Evolutionary conservation across 2,888 invertebrate genomes (phyloP), one percentile per base, ranked within the genome.

Genomic region (Sepiola atlantica): DNA sequence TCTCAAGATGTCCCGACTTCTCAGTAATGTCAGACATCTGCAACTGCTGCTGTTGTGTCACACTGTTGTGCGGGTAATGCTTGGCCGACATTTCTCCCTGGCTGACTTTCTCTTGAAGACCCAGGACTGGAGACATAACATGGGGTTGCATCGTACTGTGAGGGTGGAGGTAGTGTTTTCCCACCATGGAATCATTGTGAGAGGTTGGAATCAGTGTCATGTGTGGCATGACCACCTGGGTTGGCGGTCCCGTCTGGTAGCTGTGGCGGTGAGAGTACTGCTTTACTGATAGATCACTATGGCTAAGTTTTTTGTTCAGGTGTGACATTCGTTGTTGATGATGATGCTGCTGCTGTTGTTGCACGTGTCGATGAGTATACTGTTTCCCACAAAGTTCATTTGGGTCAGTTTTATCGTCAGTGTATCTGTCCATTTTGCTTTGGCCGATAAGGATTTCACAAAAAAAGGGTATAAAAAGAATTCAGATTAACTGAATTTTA

Each of bases 201-300:
- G 92, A 45, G 77, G 77, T 77, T n/a, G 92, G 92, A 92, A 92
- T 54, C n/a, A 92, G 92, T 18, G 92, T 92, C 92, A 92, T 92
- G 54, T 92, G 92, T 18, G 92, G 92, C 92, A 92, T 92, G n/a
- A 55, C 54, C 24, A 92, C 55, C 54, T 45, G 45, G 55, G 55
- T 55, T 6, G 92, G 92, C 1, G 55, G 55, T 20, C 54, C 92
- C 3, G 92, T 28, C 32, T 92, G 92, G 92, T 92, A 92, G 45
- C 24, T 55, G 28, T 92, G 92, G 16, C 92, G 35, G 92, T 92
- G 92, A 45, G 35, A 35, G 45, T 28, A 92, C 92, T 92, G 92
- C 18, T 92, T 92, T 10, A 28, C 92, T 91, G 45, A 35, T 8
- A 92, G 45, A 18, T 92, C 92, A 12, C 55, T 28, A 55, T 92